Evolutionary conservation across 2,888 invertebrate species (phyloP).

Genomic region (Syrphus vitripennis): DNA sequence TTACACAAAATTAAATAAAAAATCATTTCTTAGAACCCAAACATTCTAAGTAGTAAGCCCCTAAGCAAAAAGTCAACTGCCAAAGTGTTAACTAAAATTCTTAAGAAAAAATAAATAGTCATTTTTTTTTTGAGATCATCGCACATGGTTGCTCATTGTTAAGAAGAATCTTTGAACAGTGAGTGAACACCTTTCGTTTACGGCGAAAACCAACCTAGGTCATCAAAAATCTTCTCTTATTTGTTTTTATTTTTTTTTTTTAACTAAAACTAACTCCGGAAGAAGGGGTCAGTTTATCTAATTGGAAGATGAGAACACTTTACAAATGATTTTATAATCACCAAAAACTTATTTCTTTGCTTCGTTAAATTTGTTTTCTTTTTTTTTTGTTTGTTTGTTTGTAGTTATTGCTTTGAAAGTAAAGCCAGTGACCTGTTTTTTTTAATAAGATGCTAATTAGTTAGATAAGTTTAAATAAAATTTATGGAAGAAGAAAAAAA

Average conservation of each 20-base stretch:
- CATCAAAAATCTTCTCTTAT: not conserved
- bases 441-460: not conserved
- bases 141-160: constrained; percentile 20
- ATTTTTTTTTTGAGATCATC: constrained; percentile 42
- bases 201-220: constrained; percentile 41
- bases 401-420: not conserved
- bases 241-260: not conserved
- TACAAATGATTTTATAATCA: constrained; percentile 14
- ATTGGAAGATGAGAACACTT: not conserved
- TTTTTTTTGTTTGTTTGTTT: not conserved
- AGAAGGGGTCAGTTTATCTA: not conserved
- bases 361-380: not conserved
- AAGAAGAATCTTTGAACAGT: constrained; percentile 17
- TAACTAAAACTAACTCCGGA: not conserved
- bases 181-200: constrained; percentile 48
- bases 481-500: too few species aligned
- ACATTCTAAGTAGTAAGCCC: constrained; percentile 5
- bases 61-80: not conserved
- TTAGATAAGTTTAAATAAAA: not conserved
- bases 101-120: not conserved
- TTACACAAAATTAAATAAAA: constrained; percentile 12
- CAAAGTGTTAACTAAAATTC: constrained; percentile 14
- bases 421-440: not conserved
- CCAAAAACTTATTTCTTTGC: not conserved
- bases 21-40: constrained; percentile 43